These are phyloP conservation scores for Cariama cristata DNA, from an alignment of 2,113 vertebrate species.

Conservation along the genomic window DNA sequence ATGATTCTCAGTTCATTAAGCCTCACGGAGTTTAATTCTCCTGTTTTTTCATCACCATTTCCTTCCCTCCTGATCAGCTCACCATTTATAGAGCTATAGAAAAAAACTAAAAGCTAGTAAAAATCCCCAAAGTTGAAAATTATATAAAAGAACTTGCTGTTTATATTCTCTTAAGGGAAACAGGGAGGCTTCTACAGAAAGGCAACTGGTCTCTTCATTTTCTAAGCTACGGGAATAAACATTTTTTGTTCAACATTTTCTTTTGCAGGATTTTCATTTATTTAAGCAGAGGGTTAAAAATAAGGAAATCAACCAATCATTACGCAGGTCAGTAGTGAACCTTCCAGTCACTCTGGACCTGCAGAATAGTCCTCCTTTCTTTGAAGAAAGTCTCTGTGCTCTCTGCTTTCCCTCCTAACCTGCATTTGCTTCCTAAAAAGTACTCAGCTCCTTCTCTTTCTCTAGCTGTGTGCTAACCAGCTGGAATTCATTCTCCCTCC, in stretches of 20 bases:
- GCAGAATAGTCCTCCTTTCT: not conserved
- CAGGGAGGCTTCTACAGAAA: not conserved
- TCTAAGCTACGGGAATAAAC: not conserved
- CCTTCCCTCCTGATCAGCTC: not conserved
- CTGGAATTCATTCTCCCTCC: not conserved
- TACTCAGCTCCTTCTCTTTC: not conserved
- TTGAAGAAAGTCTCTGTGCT: not conserved
- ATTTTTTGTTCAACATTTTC: not conserved
- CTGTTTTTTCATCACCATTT: not conserved
- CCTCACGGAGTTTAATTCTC: not conserved
- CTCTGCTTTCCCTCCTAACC: not conserved
- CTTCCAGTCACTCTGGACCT: not conserved
- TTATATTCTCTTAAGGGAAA: not conserved
- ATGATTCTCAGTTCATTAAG: not conserved
- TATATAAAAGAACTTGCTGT: not conserved
- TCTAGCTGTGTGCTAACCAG: not conserved
- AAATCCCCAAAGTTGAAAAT: not conserved
- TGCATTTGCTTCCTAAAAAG: not conserved
- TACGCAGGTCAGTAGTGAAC: not conserved
- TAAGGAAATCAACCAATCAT: not conserved
- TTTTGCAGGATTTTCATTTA: not conserved
- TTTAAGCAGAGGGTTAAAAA: not conserved
- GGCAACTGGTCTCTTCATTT: not conserved
- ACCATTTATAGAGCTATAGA: not conserved
- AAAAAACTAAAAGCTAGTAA: not conserved